phyloP scores from a whole-genome alignment of 2,113 vertebrate genomes.

The Ivindomyrus marchei region DNA sequence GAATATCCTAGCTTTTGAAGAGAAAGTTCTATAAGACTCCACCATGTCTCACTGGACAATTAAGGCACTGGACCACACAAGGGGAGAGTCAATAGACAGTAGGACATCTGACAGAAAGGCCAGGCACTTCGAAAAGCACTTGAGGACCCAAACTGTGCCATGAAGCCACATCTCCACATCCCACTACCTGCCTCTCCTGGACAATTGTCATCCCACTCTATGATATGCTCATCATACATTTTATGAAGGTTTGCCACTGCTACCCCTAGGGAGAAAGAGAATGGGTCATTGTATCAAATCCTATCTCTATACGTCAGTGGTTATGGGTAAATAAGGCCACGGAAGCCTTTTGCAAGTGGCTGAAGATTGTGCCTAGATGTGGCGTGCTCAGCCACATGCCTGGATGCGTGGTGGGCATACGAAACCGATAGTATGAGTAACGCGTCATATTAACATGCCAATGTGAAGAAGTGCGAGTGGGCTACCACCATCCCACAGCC shows the following conservation, averaged over 20 bases:
- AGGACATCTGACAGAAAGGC: not conserved
- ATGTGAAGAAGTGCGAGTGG: not conserved
- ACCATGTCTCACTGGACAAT: not conserved
- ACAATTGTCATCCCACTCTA: not conserved
- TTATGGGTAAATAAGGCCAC: not conserved
- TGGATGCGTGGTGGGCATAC: not conserved
- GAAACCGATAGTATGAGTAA: slow-evolving; percentile 10
- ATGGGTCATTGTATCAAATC: not conserved
- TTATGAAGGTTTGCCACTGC: not conserved
- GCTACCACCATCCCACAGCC: slow-evolving; percentile 2
- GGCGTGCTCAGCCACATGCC: not conserved
- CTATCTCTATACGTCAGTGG: not conserved
- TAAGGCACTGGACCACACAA: not conserved
- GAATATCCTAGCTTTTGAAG: not conserved
- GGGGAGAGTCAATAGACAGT: not conserved
- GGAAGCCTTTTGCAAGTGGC: not conserved
- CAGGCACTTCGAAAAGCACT: not conserved
- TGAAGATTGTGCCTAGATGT: not conserved
- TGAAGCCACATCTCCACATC: not conserved
- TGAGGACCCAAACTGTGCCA: not conserved
- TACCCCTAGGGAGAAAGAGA: not conserved
- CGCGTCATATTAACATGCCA: not conserved
- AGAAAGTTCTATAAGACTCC: not conserved
- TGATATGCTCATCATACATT: not conserved
- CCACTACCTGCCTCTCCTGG: not conserved